Evolutionary conservation across 2,888 invertebrate genomes (phyloP), one percentile per base, ranked within the genome.

Genomic region (Exocentrus adspersus): DNA sequence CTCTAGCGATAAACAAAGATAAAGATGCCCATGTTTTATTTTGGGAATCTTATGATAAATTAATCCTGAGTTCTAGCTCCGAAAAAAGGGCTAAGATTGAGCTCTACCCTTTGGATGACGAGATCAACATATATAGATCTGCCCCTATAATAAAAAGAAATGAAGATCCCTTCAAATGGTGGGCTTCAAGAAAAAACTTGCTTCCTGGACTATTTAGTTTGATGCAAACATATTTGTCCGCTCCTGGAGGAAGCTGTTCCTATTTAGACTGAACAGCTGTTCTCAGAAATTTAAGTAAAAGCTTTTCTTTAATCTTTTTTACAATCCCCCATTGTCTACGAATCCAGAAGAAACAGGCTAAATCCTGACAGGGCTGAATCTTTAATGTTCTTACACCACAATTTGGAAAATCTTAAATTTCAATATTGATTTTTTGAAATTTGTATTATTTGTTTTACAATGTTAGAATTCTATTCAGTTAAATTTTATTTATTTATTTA

Each of bases 281-380:
- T 45, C 19, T 17, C 19, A 17, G 45, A 45, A 20, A n/a, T n/a
- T n/a, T n/a, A n/a, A n/a, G n/a, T n/a, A n/a, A n/a, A n/a, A n/a
- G n/a, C n/a, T n/a, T n/a, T n/a, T n/a, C n/a, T n/a, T n/a, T n/a
- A n/a, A n/a, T n/a, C n/a, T n/a, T n/a, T n/a, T n/a, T n/a, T n/a
- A n/a, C n/a, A n/a, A n/a, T 45, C 19, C 2, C 10, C 19, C n/a
- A 46, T 21, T 10, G 21, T 46, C n/a, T 46, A 46, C 21, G 46
- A 46, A 12, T 12, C 46, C 21, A 46, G 21, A 46, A 21, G 46
- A 46, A 3, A 6, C 10, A 20, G 21, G 21, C 46, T 46, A 46
- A 46, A 21, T 46, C 21, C 46, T n/a, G 46, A 37, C 37, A 37
- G 37, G 37, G 37, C 37, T 37, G 37, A 37, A 37, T 37, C 37